Evolutionary conservation across 2,797 vertebrate genomes (phyloP).

Genomic region (Steatocranus sp.): DNA sequence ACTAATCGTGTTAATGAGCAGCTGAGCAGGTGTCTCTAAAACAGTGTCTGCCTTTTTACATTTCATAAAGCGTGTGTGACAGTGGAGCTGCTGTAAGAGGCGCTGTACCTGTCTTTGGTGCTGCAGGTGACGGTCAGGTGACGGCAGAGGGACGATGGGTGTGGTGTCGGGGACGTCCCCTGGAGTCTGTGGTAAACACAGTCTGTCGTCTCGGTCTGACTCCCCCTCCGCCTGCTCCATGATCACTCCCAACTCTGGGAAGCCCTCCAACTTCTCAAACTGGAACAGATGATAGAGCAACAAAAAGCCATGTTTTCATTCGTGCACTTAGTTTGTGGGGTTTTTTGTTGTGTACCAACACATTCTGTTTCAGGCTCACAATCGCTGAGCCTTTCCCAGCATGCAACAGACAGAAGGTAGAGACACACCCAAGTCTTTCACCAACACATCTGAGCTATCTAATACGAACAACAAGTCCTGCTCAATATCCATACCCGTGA

Average conservation of each 20-base stretch:
- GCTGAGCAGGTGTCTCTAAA: neutral
- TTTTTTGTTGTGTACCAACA: neutral
- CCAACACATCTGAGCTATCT: neutral
- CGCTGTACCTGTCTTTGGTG: conserved; percentile 85
- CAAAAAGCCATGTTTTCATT: neutral
- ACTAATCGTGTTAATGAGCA: neutral
- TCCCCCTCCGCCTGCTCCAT: conserved; percentile 72
- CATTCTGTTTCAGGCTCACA: neutral
- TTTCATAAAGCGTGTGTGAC: neutral
- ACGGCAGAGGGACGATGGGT: conserved; percentile 64
- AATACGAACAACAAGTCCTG: neutral
- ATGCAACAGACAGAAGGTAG: neutral
- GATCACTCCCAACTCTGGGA: conserved; percentile 73
- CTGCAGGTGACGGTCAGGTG: conserved; percentile 78
- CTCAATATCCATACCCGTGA: neutral
- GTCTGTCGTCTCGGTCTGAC: conserved; percentile 60
- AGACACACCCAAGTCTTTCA: neutral
- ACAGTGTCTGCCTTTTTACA: neutral
- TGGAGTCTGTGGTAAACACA: conserved; percentile 64
- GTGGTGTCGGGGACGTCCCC: conserved; percentile 60
- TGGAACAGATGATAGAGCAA: conserved; percentile 41
- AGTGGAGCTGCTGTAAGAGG: too few relatives aligned
- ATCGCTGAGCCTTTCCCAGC: neutral
- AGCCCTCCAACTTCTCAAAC: conserved; percentile 80
- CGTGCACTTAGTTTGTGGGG: fast-evolving